Evolutionary conservation across 2,797 vertebrate genomes (phyloP).

Genomic region (Pseudochromis fuscus): DNA sequence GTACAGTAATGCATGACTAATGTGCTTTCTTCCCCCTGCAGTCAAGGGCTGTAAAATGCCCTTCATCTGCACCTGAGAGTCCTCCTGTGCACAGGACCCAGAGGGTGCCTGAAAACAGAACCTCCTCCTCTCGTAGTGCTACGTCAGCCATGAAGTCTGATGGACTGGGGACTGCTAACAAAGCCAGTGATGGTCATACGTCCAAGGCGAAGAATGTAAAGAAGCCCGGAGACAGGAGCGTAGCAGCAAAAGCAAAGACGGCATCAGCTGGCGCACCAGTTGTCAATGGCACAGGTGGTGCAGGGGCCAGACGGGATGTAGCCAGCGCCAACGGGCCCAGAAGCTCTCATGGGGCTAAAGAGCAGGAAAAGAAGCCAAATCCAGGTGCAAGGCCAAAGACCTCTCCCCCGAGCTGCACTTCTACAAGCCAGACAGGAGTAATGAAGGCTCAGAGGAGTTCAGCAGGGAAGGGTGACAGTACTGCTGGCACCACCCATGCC

Average conservation of each 20-base stretch:
- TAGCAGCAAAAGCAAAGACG: conserved; percentile 86
- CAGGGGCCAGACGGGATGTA: conserved; percentile 77
- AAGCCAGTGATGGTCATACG: conserved; percentile 85
- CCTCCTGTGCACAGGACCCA: conserved; percentile 78
- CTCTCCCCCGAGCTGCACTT: conserved; percentile 78
- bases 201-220: conserved; percentile 87
- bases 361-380: conserved; percentile 85
- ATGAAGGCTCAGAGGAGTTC: conserved; percentile 84
- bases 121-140: conserved; percentile 68
- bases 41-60: conserved; percentile 86
- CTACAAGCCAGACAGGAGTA: conserved; percentile 75
- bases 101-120: conserved; percentile 71
- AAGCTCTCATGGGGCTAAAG: conserved; percentile 79
- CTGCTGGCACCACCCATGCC: conserved; percentile 75
- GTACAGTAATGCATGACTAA: conserved; percentile 15
- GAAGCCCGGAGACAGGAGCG: conserved; percentile 83
- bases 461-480: conserved; percentile 73
- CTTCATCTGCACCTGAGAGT: conserved; percentile 80
- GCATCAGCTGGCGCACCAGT: conserved; percentile 80
- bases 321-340: conserved; percentile 81
- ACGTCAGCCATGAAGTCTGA: conserved; percentile 96
- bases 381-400: conserved; percentile 91
- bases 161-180: conserved; percentile 88
- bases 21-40: conserved; percentile 61
- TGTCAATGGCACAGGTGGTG: conserved; percentile 83